A percentile compares a stretch with the other conserved stretches of the same genome.
Evolutionary conservation across 2,888 invertebrate genomes (phyloP).

Genomic region (Ormyrus pomaceus): DNA sequence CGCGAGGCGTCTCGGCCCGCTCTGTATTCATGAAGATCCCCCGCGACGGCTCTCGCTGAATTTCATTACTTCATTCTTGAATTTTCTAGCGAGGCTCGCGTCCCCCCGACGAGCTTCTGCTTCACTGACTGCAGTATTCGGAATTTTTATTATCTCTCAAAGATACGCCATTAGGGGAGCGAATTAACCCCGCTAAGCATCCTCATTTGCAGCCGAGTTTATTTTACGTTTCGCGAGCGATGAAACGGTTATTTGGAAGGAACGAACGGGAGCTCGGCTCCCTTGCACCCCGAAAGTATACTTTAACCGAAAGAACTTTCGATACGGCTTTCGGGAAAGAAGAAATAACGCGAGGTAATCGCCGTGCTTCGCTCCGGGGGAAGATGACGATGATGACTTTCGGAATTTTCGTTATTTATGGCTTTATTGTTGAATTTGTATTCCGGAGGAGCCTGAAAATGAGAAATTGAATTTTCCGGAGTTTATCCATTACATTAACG

Average conservation of each 20-base stretch:
- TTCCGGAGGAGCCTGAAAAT: background rate
- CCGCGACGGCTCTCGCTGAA: too few relatives aligned
- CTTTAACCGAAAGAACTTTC: background rate
- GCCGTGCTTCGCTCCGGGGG: background rate
- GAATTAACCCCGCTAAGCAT: too few relatives aligned
- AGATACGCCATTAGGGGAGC: too few relatives aligned
- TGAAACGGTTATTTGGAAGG: too few relatives aligned
- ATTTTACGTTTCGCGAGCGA: too few relatives aligned
- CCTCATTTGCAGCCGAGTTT: too few relatives aligned
- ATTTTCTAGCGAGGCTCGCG: background rate
- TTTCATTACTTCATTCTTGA: background rate
- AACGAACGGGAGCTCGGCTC: too few relatives aligned
- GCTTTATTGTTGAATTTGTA: constrained; percentile 24
- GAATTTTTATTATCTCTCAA: too few relatives aligned
- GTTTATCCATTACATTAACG: constrained; percentile 9
- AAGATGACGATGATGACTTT: constrained; percentile 28
- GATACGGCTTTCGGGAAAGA: background rate
- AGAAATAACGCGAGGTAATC: constrained; percentile 25
- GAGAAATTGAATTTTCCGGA: constrained; percentile 17
- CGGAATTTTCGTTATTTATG: constrained; percentile 21
- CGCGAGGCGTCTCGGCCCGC: background rate
- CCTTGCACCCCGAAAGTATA: background rate
- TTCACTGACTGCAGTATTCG: too few relatives aligned
- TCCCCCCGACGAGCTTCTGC: too few relatives aligned
- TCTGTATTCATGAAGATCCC: too few relatives aligned